These are phyloP conservation scores for Protomyctophum bolini DNA, from an alignment of 2,113 vertebrate species.

Conservation along the genomic window DNA sequence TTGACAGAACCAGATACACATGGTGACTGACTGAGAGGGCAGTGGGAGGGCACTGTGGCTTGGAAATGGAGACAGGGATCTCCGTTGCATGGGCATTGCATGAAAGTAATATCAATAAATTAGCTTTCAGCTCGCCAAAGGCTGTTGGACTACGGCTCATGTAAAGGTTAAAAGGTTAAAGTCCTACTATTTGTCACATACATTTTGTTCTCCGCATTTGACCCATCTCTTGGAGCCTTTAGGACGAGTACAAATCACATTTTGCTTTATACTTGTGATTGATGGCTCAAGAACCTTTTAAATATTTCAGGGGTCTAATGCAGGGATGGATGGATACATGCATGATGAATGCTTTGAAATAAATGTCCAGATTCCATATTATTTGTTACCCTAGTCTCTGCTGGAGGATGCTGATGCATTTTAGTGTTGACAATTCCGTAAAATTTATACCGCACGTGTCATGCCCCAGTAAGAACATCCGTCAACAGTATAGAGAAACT, in stretches of 20 bases:
- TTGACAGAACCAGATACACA: conserved; percentile 54
- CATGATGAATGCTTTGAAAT: conserved; percentile 37
- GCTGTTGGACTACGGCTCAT: conserved; percentile 13
- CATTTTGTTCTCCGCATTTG: too few relatives aligned
- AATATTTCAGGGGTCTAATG: background rate
- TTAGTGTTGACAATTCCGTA: conserved; percentile 22
- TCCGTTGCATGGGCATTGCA: conserved; percentile 31
- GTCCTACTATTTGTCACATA: too few relatives aligned
- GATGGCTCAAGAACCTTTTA: background rate
- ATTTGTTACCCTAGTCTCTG: conserved; percentile 26
- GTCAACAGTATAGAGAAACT: background rate
- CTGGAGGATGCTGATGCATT: background rate
- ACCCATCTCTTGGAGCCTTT: too few relatives aligned
- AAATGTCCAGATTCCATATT: conserved; percentile 3
- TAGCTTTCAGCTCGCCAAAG: conserved; percentile 3
- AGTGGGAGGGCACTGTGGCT: conserved; percentile 21
- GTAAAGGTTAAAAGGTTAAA: too few relatives aligned
- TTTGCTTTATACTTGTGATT: conserved; percentile 11
- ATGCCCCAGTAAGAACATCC: background rate
- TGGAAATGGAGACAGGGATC: conserved; percentile 45
- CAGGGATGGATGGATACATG: conserved; percentile 1
- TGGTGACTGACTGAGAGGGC: conserved; percentile 45
- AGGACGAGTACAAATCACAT: conserved; percentile 18
- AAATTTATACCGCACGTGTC: too few relatives aligned
- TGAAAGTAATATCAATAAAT: conserved; percentile 37